Evolutionary conservation across 2,797 vertebrate species (phyloP), one percentile per base, ranked within the genome.

Genomic region (Micromesistius poutassou): DNA sequence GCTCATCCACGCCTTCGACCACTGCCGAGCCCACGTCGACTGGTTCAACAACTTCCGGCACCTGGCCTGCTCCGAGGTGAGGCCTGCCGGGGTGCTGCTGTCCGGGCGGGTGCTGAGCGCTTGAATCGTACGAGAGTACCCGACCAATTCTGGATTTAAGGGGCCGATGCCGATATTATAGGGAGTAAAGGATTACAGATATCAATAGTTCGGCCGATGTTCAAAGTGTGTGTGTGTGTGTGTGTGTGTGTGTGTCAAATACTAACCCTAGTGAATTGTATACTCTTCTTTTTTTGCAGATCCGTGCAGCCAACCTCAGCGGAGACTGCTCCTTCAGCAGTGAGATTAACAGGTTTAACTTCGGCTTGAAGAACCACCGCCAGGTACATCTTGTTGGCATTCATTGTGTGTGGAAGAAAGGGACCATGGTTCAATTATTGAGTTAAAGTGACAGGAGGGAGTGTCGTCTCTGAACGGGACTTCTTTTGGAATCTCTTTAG

Each of bases 291-390:
- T 55, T 55, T 55, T 4, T 16, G 19, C 83, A 99, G 98, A 94
- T 99, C 76, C 95, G 98, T 79, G 98, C 98, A 3, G 97, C 98
- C 76, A 99, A 97, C 91, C 96, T 99, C 31, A 99, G 98, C 83
- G 98, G 96, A 72, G 98, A 99, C 85, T 99, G 98, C 81, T 91
- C 96, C 10, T 94, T 99, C 74, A 70, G 76, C 76, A 98, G 94
- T 42, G 98, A 99, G 91, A 79, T 96, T 5, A 72, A 92, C 73
- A 94, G 96, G 66, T 95, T 97, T 76, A 95, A 95, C 89, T 97
- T 99, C 71, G 97, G 97, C 82, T 78, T 99, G 72, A 97, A 97
- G 89, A 76, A 92, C 78, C 98, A 99, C 82, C 97, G 97, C 79
- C 96, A 99, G 96, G 98, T 99, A 93, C 28, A 12, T 25, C 62